A percentile compares a stretch with the other conserved stretches of the same genome.
phyloP scores from a whole-genome alignment of 1,140 invertebrate species.

The Drosophila subobscura region DNA sequence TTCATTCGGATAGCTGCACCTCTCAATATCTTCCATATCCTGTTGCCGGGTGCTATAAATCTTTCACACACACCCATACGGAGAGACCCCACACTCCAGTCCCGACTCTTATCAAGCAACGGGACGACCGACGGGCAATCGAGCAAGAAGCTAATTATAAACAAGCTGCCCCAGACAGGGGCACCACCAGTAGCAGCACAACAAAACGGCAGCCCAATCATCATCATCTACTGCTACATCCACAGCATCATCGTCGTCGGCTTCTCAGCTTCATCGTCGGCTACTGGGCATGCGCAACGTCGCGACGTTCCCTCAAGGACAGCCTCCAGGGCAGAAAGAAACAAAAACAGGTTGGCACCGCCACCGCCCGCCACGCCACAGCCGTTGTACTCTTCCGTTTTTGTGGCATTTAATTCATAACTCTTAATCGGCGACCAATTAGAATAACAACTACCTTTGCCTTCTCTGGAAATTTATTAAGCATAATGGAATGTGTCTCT shows the following conservation, averaged over 20 bases:
- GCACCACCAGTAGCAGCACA: slow-evolving; percentile 7
- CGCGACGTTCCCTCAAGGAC: slow-evolving; percentile 19
- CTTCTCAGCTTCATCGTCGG: slow-evolving; percentile 26
- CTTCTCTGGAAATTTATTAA: slow-evolving; percentile 73
- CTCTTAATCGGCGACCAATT: slow-evolving; percentile 71
- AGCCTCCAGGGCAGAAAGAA: slow-evolving; percentile 31
- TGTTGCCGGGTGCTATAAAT: slow-evolving; percentile 72
- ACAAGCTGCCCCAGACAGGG: slow-evolving; percentile 59
- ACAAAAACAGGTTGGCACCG: slow-evolving; percentile 27
- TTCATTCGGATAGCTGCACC: slow-evolving; percentile 50
- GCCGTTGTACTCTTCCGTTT: background rate
- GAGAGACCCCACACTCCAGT: background rate
- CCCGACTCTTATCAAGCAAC: slow-evolving; percentile 55
- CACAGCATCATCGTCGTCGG: no score
- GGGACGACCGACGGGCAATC: slow-evolving; percentile 49
- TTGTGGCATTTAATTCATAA: slow-evolving; percentile 66
- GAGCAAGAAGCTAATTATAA: slow-evolving; percentile 79
- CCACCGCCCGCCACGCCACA: no score
- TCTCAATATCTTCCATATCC: slow-evolving; percentile 80
- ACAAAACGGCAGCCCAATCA: slow-evolving; percentile 28
- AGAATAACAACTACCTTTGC: slow-evolving; percentile 77
- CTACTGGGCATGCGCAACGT: slow-evolving; percentile 73
- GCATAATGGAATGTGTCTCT: slow-evolving; percentile 68
- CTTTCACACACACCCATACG: slow-evolving; percentile 41
- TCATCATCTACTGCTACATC: slow-evolving; percentile 1